Evolutionary conservation across 2,888 invertebrate genomes (phyloP), one percentile per base, ranked within the genome.

Genomic region (Phorcus lineatus): DNA sequence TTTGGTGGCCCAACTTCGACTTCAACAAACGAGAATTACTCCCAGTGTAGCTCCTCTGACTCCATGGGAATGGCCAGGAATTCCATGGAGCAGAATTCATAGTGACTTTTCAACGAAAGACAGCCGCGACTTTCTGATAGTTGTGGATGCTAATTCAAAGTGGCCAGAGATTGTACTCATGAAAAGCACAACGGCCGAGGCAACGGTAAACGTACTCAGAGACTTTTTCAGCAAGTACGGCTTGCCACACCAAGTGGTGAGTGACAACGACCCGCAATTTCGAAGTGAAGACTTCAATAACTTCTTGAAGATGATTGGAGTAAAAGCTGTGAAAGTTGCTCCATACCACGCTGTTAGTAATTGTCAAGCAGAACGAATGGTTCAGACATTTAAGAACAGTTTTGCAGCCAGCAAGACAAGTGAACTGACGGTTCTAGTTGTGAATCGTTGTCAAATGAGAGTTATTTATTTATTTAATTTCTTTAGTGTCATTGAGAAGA

Each of bases 31-130:
- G 52, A 54, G 75, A 54, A 76, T 22, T 24, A 24, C 53, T 17
- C 31, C 75, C 52, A n/a, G 53, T 24, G 47, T 54, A 22, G 22
- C 75, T 24, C 75, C 75, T 53, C n/a, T 54, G 16, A 76, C 53
- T 52, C 75, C 75, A 54, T 76, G 75, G 75, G 24, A 53, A 22
- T 76, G 75, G 75, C 52, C 52, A 31, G 83, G 80, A 7, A 81
- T 85, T 77, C 88, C 90, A 16, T 92, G 91, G 91, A 86, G 92
- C 79, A 85, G 93, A 22, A 83, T 94, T 4, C 93, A 94, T 86
- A 86, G 93, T 19, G 94, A 94, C 85, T 93, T 92, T 87, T 92
- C 93, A 17, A 36, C 36, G 36, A 36, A 36, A 36, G 36, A 36
- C 36, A 36, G 7, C 36, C 36, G 36, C 7, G 36, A 36, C 36